Percentiles rank a stretch among this genome's conserved stretches.
phyloP scores from a whole-genome alignment of 2,797 vertebrate genomes.

The Austrolebias charrua region DNA sequence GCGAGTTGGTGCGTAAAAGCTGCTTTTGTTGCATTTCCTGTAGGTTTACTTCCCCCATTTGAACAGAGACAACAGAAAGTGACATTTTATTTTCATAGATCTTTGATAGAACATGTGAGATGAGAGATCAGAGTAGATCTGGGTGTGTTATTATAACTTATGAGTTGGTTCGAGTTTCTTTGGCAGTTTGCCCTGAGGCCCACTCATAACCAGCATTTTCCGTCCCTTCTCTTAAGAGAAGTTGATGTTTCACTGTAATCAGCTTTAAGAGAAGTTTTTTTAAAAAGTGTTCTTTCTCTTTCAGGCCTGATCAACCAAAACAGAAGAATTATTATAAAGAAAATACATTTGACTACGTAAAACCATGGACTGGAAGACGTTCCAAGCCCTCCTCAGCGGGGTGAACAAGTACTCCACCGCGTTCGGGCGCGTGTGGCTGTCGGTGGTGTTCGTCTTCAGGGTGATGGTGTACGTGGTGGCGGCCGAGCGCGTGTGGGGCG shows the following conservation, averaged over 20 bases:
- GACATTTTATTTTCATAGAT: not conserved
- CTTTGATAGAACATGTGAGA: not conserved
- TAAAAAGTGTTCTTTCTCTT: slow-evolving; percentile 19
- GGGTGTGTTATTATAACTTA: slow-evolving; percentile 17
- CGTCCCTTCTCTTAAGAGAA: not conserved
- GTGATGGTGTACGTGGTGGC: slow-evolving; percentile 97
- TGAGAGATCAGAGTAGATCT: not conserved
- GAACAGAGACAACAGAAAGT: not conserved
- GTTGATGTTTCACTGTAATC: not conserved
- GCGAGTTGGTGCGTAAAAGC: slow-evolving; percentile 38
- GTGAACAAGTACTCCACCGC: slow-evolving; percentile 98
- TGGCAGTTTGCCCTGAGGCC: slow-evolving; percentile 22
- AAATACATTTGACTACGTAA: slow-evolving; percentile 30
- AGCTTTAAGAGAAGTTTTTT: not conserved
- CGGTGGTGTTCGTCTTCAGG: slow-evolving; percentile 94
- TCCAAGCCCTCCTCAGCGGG: slow-evolving; percentile 90
- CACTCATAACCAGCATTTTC: not conserved
- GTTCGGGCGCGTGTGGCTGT: slow-evolving; percentile 94
- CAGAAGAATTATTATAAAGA: slow-evolving; percentile 18
- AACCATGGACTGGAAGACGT: slow-evolving; percentile 96
- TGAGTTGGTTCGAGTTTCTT: slow-evolving; percentile 11
- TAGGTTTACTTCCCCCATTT: not conserved
- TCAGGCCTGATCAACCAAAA: slow-evolving; percentile 37
- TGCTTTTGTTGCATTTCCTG: not conserved
- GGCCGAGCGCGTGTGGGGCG: slow-evolving; percentile 93